Evolutionary conservation across 2,797 vertebrate species (phyloP).

Genomic region (Lindbergichthys nudifrons): DNA sequence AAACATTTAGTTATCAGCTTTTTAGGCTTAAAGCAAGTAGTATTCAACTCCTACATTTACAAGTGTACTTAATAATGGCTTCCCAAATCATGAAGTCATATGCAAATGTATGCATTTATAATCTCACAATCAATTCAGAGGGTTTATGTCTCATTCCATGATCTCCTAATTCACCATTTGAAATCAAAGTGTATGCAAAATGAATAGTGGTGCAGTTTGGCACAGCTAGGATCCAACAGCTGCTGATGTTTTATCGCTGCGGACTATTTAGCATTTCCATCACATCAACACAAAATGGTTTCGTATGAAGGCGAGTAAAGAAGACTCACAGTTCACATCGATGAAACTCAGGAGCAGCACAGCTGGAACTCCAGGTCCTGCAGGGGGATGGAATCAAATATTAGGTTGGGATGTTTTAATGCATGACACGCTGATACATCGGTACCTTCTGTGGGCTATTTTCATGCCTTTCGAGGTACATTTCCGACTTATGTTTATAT

Average conservation of each 20-base stretch:
- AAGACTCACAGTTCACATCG: constrained; percentile 69
- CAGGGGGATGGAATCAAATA: fast-evolving
- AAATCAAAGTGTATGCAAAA: background rate
- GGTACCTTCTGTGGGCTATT: background rate
- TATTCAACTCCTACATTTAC: no score
- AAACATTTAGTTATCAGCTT: no score
- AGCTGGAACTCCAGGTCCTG: constrained; percentile 77
- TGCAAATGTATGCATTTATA: no score
- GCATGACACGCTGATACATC: background rate
- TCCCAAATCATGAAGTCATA: no score
- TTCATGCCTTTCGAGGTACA: background rate
- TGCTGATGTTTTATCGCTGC: constrained; percentile 50
- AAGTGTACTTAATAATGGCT: no score
- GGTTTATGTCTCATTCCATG: no score
- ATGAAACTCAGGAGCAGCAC: constrained; percentile 69
- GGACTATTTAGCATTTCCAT: constrained; percentile 35
- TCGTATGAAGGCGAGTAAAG: background rate
- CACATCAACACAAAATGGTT: background rate
- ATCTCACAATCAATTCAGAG: no score
- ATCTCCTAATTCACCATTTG: no score
- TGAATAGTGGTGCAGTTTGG: background rate
- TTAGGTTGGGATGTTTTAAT: background rate
- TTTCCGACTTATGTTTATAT: background rate
- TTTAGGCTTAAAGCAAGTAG: no score
- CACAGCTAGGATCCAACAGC: constrained; percentile 35